These are phyloP conservation scores for Pelusios castaneus DNA, from an alignment of 2,113 vertebrate species.

Conservation along the genomic window DNA sequence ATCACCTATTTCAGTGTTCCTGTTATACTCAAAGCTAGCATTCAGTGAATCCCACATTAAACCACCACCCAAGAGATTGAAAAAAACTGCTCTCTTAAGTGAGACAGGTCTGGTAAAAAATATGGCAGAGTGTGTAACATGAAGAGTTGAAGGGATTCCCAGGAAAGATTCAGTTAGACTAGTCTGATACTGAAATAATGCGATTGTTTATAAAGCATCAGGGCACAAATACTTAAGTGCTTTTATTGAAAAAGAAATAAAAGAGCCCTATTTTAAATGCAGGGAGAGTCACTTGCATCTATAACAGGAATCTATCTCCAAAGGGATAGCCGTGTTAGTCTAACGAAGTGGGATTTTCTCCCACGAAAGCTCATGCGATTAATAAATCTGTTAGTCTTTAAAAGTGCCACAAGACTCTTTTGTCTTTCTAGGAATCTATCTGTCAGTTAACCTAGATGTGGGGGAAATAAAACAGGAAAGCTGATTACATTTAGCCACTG, in stretches of 20 bases:
- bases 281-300: not conserved
- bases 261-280: not conserved
- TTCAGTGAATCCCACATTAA: not conserved
- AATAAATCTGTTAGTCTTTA: too few species aligned
- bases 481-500: not conserved
- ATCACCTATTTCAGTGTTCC: not conserved
- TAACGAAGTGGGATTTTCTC: too few species aligned
- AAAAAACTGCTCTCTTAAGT: not conserved
- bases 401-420: too few species aligned
- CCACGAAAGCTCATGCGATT: too few species aligned
- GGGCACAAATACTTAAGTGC: conserved; percentile 12
- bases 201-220: not conserved
- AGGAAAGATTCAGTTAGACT: not conserved
- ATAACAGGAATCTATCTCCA: not conserved
- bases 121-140: not conserved
- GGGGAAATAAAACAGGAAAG: not conserved
- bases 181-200: not conserved
- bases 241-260: not conserved
- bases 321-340: too few species aligned
- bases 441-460: not conserved
- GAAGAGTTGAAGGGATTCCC: not conserved
- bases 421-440: not conserved
- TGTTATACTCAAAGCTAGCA: not conserved
- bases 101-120: not conserved
- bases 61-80: not conserved